A percentile compares a stretch with the other conserved stretches of the same genome.
phyloP scores from a whole-genome alignment of 2,797 vertebrate species.

The Danio aesculapii region DNA sequence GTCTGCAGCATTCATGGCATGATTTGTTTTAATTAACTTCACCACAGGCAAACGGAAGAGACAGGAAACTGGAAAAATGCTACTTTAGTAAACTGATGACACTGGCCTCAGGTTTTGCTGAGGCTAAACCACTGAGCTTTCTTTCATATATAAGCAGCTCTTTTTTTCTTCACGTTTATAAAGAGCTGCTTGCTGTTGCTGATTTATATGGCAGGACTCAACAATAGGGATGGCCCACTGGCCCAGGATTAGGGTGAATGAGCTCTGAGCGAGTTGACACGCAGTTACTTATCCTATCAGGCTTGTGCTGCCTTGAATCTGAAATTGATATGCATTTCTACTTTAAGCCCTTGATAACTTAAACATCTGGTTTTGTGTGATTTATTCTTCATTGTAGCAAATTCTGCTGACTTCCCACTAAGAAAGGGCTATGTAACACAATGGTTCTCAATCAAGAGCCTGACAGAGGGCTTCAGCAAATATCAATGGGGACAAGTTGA shows the following conservation, averaged over 20 bases:
- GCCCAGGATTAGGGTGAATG: neutral
- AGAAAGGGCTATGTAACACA: neutral
- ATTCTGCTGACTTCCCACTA: neutral
- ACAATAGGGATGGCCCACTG: neutral
- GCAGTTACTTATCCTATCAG: neutral
- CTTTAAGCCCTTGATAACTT: neutral
- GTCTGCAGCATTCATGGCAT: conserved; percentile 22
- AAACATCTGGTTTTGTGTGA: neutral
- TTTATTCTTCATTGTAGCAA: neutral
- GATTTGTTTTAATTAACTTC: conserved; percentile 23
- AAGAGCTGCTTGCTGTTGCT: conserved; percentile 14
- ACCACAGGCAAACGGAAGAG: conserved; percentile 9
- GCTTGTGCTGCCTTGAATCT: neutral
- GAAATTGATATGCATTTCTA: neutral
- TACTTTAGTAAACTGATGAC: conserved; percentile 5
- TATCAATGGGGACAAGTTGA: no score
- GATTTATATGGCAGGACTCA: conserved; percentile 13
- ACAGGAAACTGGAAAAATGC: neutral
- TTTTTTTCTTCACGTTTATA: neutral
- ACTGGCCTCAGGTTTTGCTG: neutral
- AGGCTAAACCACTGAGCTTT: neutral
- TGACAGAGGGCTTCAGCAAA: neutral
- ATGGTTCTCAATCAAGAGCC: neutral
- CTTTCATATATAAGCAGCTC: conserved; percentile 15
- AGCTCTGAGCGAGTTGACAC: neutral